Evolutionary conservation across 1,140 invertebrate genomes (phyloP).

Genomic region (Panagrolaimus sp.): DNA sequence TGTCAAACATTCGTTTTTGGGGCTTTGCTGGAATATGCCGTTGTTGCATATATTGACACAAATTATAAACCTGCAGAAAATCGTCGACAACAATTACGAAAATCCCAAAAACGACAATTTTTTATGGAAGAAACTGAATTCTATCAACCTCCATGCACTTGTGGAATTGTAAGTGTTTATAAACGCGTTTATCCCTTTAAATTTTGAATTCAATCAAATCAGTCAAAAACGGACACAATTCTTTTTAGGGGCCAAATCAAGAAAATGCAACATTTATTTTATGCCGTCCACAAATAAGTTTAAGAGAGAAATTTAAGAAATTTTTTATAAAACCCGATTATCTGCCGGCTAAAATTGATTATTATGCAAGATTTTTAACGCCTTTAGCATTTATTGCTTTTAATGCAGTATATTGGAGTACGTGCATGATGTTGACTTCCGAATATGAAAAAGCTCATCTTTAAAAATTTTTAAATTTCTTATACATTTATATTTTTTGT

Average conservation of each 20-base stretch:
- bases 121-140: slow-evolving; percentile 3
- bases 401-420: slow-evolving; percentile 38
- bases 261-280: slow-evolving; percentile 27
- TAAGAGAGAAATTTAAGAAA: not conserved
- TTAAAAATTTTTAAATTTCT: too few species aligned
- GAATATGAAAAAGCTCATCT: not conserved
- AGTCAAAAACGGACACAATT: too few species aligned
- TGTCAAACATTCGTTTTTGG: slow-evolving; percentile 47
- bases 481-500: too few species aligned
- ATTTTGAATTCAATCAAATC: not conserved
- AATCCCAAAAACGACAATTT: slow-evolving; percentile 6
- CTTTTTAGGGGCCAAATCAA: slow-evolving; percentile 4
- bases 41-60: slow-evolving; percentile 42
- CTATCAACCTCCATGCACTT: slow-evolving; percentile 17
- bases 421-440: slow-evolving; percentile 39
- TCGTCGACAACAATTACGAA: slow-evolving; percentile 27
- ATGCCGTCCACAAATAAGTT: slow-evolving; percentile 31
- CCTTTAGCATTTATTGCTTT: slow-evolving; percentile 38
- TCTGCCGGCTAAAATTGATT: slow-evolving; percentile 44
- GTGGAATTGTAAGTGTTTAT: not conserved
- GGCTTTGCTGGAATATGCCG: slow-evolving; percentile 45
- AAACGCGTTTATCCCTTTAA: not conserved
- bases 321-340: slow-evolving; percentile 40
- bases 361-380: slow-evolving; percentile 38
- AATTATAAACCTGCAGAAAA: slow-evolving; percentile 21